Conservation (phyloP, 2,113 vertebrate species). For the Charina bottae region DNA sequence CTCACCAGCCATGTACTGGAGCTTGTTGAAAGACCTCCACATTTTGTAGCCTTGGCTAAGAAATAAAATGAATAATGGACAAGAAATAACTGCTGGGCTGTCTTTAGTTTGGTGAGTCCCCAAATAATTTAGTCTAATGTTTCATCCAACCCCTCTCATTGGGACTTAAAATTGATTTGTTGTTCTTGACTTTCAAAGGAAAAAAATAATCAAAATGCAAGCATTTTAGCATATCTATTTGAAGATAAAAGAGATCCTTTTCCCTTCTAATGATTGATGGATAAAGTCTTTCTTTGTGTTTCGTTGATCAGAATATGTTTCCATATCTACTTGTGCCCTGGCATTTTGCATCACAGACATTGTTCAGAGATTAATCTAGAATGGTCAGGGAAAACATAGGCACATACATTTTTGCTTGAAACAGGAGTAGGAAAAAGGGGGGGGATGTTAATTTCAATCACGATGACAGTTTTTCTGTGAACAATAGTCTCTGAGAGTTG, state of each 20-base stretch:
- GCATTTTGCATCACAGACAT: slow-evolving; percentile 25
- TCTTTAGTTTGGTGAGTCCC: background rate
- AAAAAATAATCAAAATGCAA: background rate
- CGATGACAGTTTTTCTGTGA: slow-evolving; percentile 83
- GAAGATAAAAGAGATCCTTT: background rate
- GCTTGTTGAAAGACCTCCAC: background rate
- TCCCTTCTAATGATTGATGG: background rate
- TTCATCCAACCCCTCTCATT: background rate
- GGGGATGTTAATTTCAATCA: slow-evolving; percentile 81
- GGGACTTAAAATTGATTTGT: background rate
- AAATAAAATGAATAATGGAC: background rate
- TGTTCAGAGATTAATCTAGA: slow-evolving; percentile 36
- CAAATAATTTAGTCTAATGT: background rate
- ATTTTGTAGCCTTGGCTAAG: background rate
- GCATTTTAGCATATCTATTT: background rate
- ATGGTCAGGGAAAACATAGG: slow-evolving; percentile 41
- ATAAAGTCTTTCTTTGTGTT: background rate
- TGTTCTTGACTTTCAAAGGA: background rate
- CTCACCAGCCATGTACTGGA: background rate
- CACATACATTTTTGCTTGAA: slow-evolving; percentile 34
- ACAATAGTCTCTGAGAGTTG: slow-evolving; percentile 88
- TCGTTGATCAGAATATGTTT: background rate
- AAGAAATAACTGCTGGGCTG: background rate
- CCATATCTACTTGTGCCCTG: background rate
- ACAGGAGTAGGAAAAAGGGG: slow-evolving; percentile 68